Conservation (phyloP, 2,113 vertebrate species). For the Aegithalos caudatus region DNA sequence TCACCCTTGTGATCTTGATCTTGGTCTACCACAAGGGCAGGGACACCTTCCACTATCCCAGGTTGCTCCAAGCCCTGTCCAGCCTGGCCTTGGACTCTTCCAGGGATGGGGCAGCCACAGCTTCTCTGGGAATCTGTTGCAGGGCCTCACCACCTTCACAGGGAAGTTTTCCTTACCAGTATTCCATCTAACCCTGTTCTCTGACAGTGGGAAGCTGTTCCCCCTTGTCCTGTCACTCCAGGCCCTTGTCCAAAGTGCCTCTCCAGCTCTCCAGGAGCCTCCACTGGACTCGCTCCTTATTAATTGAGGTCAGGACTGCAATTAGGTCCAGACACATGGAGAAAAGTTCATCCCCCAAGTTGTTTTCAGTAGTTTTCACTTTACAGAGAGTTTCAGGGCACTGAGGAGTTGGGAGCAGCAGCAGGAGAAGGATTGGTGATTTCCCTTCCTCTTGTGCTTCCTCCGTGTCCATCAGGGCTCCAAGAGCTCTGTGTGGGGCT, state of each 20-base stretch:
- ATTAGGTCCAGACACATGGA: not conserved
- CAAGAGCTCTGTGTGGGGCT: not conserved
- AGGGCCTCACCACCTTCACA: not conserved
- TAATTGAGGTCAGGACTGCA: not conserved
- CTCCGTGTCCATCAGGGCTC: not conserved
- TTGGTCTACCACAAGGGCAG: no score
- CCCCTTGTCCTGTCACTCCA: not conserved
- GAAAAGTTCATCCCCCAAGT: not conserved
- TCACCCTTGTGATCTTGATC: not conserved
- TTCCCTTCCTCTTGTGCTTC: fast-evolving
- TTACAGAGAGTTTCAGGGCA: not conserved
- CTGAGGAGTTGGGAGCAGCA: not conserved
- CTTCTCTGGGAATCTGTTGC: not conserved
- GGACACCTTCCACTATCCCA: not conserved
- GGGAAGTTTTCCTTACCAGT: not conserved
- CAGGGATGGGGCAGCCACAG: not conserved
- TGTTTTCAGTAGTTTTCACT: not conserved
- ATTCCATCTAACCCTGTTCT: not conserved
- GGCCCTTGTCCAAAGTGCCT: not conserved
- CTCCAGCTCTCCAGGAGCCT: not conserved
- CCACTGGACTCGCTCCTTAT: fast-evolving
- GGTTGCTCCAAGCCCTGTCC: not conserved
- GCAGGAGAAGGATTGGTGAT: not conserved
- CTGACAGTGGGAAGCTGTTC: not conserved
- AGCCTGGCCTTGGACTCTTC: not conserved